These are phyloP conservation scores for Myotis planiceps DNA, from an alignment of 2,797 vertebrate genomes.

Conservation along the genomic window DNA sequence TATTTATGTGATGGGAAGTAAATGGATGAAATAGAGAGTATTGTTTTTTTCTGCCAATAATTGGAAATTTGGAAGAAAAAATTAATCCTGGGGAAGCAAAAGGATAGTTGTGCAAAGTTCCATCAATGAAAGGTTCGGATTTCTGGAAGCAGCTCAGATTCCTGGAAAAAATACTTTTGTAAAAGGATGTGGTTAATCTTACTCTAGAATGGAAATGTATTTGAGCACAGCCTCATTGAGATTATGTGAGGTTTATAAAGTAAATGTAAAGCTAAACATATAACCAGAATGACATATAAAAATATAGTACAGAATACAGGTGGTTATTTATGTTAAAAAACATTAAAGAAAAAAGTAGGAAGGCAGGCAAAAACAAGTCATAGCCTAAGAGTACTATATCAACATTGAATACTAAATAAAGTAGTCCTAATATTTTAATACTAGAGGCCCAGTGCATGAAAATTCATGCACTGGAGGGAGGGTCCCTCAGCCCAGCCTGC, in stretches of 20 bases:
- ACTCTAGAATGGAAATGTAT: background rate
- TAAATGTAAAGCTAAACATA: background rate
- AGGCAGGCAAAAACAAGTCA: background rate
- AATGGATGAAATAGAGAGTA: background rate
- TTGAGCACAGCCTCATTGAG: background rate
- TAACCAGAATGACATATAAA: background rate
- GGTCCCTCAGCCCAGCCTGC: no score
- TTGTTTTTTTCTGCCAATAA: background rate
- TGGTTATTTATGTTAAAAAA: background rate
- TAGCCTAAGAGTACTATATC: background rate
- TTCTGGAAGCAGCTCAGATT: background rate
- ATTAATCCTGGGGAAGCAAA: background rate
- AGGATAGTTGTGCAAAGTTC: background rate
- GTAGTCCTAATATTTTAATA: background rate
- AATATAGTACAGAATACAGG: background rate
- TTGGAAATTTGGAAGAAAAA: background rate
- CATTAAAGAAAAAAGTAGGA: background rate
- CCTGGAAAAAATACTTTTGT: background rate
- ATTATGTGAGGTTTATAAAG: background rate
- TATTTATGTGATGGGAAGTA: background rate
- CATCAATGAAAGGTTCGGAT: background rate
- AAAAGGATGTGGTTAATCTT: background rate
- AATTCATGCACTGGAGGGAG: no score
- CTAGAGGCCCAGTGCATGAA: no score
- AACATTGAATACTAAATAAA: background rate